These are phyloP conservation scores for Anoplius nigerrimus DNA, from an alignment of 2,888 invertebrate genomes.

Conservation along the genomic window DNA sequence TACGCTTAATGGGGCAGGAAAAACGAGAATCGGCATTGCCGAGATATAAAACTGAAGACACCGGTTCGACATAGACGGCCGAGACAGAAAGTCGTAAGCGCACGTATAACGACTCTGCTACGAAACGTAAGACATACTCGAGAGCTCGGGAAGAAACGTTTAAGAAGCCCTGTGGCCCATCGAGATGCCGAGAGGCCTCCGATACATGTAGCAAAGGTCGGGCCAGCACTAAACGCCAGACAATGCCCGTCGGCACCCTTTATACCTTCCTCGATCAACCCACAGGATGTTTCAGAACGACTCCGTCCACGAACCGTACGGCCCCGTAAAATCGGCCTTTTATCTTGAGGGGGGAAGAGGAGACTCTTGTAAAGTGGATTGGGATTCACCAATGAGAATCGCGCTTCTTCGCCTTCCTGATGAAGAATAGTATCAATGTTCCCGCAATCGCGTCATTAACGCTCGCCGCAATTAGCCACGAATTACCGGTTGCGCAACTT, in stretches of 20 bases:
- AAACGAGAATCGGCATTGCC: no score
- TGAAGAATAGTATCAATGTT: no score
- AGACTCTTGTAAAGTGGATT: slow-evolving; percentile 47
- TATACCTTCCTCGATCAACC: slow-evolving; percentile 56
- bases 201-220: slow-evolving; percentile 62
- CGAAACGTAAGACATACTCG: slow-evolving; percentile 25
- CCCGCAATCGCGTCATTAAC: no score
- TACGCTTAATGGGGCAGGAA: no score
- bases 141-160: slow-evolving; percentile 17
- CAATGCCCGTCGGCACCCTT: slow-evolving; percentile 64
- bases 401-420: no score
- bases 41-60: no score
- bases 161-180: slow-evolving; percentile 34
- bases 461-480: no score
- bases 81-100: background rate
- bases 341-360: slow-evolving; percentile 39
- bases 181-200: slow-evolving; percentile 51
- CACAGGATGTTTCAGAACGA: slow-evolving; percentile 39
- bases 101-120: slow-evolving; percentile 35
- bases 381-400: slow-evolving; percentile 5
- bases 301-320: slow-evolving; percentile 42
- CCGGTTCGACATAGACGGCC: no score
- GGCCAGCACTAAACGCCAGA: slow-evolving; percentile 63
- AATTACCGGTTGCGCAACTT: no score
- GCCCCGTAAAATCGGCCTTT: slow-evolving; percentile 55